Conservation (phyloP, 1,140 invertebrate genomes). For the Lanistes nyassanus region DNA sequence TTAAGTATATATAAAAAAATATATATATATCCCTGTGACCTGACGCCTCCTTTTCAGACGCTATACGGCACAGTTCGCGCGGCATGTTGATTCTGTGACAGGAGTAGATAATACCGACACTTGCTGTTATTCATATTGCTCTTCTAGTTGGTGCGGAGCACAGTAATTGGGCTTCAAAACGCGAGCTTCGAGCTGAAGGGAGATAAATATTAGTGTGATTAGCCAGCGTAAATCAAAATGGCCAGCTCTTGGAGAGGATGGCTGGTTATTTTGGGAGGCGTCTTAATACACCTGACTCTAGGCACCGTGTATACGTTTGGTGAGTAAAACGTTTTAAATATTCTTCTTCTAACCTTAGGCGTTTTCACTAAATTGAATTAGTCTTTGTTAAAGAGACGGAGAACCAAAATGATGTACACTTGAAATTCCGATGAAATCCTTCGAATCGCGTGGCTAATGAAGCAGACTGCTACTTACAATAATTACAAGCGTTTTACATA, state of each 20-base stretch:
- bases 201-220: too few relatives aligned
- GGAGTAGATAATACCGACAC: too few relatives aligned
- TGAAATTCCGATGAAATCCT: background rate
- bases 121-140: too few relatives aligned
- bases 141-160: too few relatives aligned
- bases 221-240: background rate
- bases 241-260: constrained; percentile 26
- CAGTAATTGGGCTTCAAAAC: too few relatives aligned
- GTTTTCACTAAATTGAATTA: background rate
- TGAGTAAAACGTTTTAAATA: constrained; percentile 21
- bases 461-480: too few relatives aligned
- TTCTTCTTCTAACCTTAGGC: background rate
- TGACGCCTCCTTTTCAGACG: too few relatives aligned
- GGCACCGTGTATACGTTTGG: constrained; percentile 46
- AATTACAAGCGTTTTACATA: background rate
- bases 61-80: too few relatives aligned
- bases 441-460: background rate
- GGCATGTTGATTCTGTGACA: too few relatives aligned
- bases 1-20: too few relatives aligned
- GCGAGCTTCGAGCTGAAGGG: too few relatives aligned
- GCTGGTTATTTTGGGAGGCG: constrained; percentile 35
- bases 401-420: background rate
- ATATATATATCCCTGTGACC: too few relatives aligned
- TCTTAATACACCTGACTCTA: constrained; percentile 43
- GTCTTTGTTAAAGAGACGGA: background rate